These are phyloP conservation scores for Helicoverpa zea DNA, from an alignment of 1,140 invertebrate species.

Conservation along the genomic window DNA sequence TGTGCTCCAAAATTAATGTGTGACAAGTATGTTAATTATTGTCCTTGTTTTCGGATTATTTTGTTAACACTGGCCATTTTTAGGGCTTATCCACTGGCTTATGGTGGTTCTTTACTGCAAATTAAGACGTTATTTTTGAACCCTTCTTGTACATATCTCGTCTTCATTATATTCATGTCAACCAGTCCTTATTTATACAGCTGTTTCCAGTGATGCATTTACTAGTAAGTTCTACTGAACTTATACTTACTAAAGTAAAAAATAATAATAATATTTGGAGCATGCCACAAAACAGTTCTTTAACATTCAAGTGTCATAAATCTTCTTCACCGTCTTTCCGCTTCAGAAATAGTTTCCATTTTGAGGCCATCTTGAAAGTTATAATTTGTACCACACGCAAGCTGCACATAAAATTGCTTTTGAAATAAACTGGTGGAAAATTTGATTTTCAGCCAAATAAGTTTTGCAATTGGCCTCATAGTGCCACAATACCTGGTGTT, in stretches of 20 bases:
- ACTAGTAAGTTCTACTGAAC: background rate
- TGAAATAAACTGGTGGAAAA: constrained; percentile 18
- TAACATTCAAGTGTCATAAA: constrained; percentile 20
- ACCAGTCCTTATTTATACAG: background rate
- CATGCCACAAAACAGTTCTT: background rate
- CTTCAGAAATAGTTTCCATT: constrained; percentile 27
- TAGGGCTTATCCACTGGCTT: background rate
- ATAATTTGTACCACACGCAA: constrained; percentile 29
- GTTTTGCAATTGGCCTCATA: background rate
- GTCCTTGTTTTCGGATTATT: background rate
- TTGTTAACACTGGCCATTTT: too few relatives aligned
- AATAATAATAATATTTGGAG: too few relatives aligned
- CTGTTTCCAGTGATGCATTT: background rate
- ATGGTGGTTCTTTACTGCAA: background rate
- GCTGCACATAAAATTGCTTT: background rate
- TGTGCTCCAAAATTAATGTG: constrained; percentile 5
- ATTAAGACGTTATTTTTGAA: too few relatives aligned
- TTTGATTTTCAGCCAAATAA: background rate
- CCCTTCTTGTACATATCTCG: too few relatives aligned
- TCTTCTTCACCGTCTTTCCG: constrained; percentile 1
- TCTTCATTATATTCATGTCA: background rate
- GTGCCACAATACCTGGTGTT: background rate
- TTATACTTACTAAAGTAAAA: background rate
- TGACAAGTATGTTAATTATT: constrained; percentile 6
- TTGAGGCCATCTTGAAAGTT: constrained; percentile 14